These are phyloP conservation scores for Ligdia adustata DNA, from an alignment of 2,888 invertebrate genomes.

Conservation along the genomic window DNA sequence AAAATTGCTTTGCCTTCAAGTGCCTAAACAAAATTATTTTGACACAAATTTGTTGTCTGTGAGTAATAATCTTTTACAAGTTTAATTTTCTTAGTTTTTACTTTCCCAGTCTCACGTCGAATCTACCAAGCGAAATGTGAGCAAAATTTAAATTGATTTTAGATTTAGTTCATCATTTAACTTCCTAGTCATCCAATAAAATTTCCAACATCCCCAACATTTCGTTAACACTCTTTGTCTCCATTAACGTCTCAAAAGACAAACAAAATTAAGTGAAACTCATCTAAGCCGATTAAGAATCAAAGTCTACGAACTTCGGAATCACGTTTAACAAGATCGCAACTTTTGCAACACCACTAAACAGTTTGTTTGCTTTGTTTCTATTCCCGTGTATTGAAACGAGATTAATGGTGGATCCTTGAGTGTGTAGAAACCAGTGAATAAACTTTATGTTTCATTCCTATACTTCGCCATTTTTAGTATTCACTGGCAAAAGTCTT, in stretches of 20 bases:
- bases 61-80: too few species aligned
- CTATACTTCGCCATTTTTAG: too few species aligned
- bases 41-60: too few species aligned
- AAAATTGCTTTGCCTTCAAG: too few species aligned
- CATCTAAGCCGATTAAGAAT: constrained; percentile 28
- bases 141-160: neutral
- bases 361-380: constrained; percentile 56
- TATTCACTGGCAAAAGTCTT: too few species aligned
- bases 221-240: constrained; percentile 25
- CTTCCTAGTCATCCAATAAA: neutral
- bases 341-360: constrained; percentile 35
- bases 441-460: neutral
- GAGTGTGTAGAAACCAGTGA: constrained; percentile 8
- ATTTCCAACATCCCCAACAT: constrained; percentile 17
- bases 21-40: too few species aligned
- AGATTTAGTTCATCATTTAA: neutral
- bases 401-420: constrained; percentile 78
- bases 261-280: constrained; percentile 26
- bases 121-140: neutral
- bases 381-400: constrained; percentile 71
- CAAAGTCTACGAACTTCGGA: constrained; percentile 24
- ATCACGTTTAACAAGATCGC: constrained; percentile 27
- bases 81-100: too few species aligned
- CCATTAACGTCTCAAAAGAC: constrained; percentile 20
- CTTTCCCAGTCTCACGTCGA: too few species aligned